These are phyloP conservation scores for Drosophila kurseongensis DNA, from an alignment of 1,140 invertebrate species.

Conservation along the genomic window DNA sequence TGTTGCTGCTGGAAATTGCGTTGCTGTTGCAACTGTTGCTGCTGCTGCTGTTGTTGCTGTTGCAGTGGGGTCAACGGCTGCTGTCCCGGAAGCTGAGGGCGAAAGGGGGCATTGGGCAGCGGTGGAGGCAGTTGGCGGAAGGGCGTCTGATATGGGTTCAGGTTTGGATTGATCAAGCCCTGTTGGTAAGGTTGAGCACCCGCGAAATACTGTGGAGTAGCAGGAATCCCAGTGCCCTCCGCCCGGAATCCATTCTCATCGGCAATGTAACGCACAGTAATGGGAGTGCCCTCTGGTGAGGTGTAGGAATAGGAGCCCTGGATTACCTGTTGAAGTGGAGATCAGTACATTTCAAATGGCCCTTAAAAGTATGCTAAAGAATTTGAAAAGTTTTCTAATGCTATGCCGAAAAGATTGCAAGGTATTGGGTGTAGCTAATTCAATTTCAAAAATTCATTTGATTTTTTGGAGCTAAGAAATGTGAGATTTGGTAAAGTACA, in stretches of 20 bases:
- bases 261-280: conserved; percentile 86
- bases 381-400: neutral
- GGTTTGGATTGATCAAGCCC: conserved; percentile 69
- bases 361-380: neutral
- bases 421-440: no score
- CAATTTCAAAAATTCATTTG: neutral
- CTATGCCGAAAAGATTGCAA: neutral
- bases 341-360: no score
- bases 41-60: conserved; percentile 58
- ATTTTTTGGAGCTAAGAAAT: no score
- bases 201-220: conserved; percentile 87
- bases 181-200: conserved; percentile 84
- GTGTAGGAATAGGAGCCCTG: conserved; percentile 87
- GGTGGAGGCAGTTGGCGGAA: conserved; percentile 58
- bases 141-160: conserved; percentile 80
- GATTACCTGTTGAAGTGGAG: conserved; percentile 58
- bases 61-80: conserved; percentile 39
- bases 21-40: conserved; percentile 50
- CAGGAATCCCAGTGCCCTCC: conserved; percentile 87
- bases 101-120: conserved; percentile 40
- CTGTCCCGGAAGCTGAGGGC: conserved; percentile 56
- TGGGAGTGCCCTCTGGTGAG: conserved; percentile 86
- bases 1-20: conserved; percentile 57
- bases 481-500: no score
- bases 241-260: conserved; percentile 86